Percentiles rank a stretch among this genome's conserved stretches.
These are phyloP conservation scores for Drosophila melanogaster DNA, from an alignment of 1,140 invertebrate species.

Conservation along the genomic window Release_6_plus_ISO1_MT NC_004354.4:9575001-9575500, in stretches of 20 bases:
- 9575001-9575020: conserved; percentile 90
- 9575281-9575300: not conserved
- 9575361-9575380: conserved; percentile 93
- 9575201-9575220: conserved; percentile 2
- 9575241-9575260: conserved; percentile 11
- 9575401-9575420: conserved; percentile 95
- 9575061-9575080: no score
- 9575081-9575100: not conserved
- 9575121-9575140: not conserved
- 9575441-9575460: conserved; percentile 91
- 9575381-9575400: conserved; percentile 89
- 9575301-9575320: not conserved
- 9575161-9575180: not conserved
- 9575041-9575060: conserved; percentile 88
- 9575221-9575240: not conserved
- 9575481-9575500: conserved; percentile 90
- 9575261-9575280: not conserved
- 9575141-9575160: not conserved
- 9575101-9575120: no score
- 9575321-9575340: conserved; percentile 90
- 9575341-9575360: conserved; percentile 96
- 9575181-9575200: conserved; percentile 4
- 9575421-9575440: conserved; percentile 93
- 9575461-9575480: conserved; percentile 90
- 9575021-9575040: conserved; percentile 91